Base-by-base conservation (phyloP, 2,888 invertebrate genomes). In the Pammene fasciana region DNA sequence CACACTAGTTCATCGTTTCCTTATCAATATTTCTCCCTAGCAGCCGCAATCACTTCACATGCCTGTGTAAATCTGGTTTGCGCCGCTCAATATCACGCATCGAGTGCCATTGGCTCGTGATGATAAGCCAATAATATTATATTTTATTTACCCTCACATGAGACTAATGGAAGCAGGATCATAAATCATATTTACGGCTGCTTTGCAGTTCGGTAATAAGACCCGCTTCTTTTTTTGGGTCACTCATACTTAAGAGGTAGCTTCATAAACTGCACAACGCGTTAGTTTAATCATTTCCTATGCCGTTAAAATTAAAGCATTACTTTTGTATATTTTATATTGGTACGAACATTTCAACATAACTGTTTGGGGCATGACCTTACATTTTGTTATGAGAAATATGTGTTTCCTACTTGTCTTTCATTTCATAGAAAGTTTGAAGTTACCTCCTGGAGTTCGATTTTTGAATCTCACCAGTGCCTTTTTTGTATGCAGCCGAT, bases 91-190 rank as follows among this genome's bases (percentile, higher is more conserved):
- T 59, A 52, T 45, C 59, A 50, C 59, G 43, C 43, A 60, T 34
- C 64, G 48, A 45, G 13, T 57, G 52, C 54, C 65, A 61, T 68
- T 62, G 59, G 43, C 57, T 52, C 56, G 52, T 60, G 68, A 46
- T 68, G 70, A 70, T 72, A 72, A 75, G 72, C 70, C 71, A 76
- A 76, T 75, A 71, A 74, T 68, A 73, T 72, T 72, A 73, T 72
- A 73, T 75, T 74, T 72, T 73, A 75, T 75, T 75, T 73, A 61
- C 70, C 59, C 65, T 60, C 67, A 67, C 36, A 52, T 38, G 62
- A 18, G 52, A 67, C 67, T 74, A 74, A 74, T 75, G 74, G 75
- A 74, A 55, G 72, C 67, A 65, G 71, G 70, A 68, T 72, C 71
- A 72, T 71, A 75, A 75, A 74, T 75, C 74, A 72, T 72, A 74